Evolutionary conservation across 1,140 invertebrate species (phyloP).

Genomic region (Oryzaephilus surinamensis): DNA sequence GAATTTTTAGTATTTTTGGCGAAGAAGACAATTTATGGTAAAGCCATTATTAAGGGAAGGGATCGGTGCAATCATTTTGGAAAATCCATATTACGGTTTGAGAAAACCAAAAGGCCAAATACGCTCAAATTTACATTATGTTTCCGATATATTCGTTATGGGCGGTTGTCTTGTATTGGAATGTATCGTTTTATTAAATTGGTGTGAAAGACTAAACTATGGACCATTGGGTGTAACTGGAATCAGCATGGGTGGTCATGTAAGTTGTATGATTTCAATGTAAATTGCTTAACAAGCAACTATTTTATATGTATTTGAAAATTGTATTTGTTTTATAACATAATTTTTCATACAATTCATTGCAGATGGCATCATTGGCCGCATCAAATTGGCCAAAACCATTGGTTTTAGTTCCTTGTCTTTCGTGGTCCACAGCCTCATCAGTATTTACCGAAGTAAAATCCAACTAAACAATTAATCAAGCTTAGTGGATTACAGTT

Average conservation of each 20-base stretch:
- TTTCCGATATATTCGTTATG: constrained; percentile 99
- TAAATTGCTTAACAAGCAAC: not conserved
- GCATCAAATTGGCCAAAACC: constrained; percentile 92
- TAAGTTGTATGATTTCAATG: constrained; percentile 43
- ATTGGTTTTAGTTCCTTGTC: constrained; percentile 82
- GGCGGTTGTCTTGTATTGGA: constrained; percentile 93
- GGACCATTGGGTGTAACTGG: constrained; percentile 89
- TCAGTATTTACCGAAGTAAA: constrained; percentile 85
- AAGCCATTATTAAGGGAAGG: constrained; percentile 86
- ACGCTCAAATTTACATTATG: constrained; percentile 86
- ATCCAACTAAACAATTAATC: too few species aligned
- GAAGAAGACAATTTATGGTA: constrained; percentile 78
- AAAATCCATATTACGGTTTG: constrained; percentile 95
- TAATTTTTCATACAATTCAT: constrained; percentile 2
- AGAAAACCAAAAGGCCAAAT: constrained; percentile 87
- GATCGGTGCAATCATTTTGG: constrained; percentile 87
- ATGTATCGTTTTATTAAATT: constrained; percentile 82
- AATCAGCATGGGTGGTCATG: constrained; percentile 99
- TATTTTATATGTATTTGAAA: too few species aligned
- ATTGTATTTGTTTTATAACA: not conserved
- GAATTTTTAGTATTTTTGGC: constrained; percentile 76
- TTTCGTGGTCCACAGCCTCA: constrained; percentile 96
- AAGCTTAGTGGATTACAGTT: constrained; percentile 13
- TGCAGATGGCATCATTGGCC: constrained; percentile 91
- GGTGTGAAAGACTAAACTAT: constrained; percentile 79